phyloP scores from a whole-genome alignment of 2,888 invertebrate genomes.

The Polymixis lichenea region DNA sequence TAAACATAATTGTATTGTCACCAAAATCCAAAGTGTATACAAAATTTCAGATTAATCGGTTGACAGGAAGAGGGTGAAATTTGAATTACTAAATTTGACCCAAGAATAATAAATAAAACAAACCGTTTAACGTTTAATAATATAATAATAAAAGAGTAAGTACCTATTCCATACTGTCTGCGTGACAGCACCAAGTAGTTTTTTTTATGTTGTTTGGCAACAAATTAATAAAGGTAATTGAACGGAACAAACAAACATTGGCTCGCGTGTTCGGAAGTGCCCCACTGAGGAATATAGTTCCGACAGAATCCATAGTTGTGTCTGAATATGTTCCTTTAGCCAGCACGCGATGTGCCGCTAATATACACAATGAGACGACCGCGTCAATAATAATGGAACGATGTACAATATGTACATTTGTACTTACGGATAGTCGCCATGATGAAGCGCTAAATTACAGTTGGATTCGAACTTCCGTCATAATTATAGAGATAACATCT shows the following conservation, averaged over 20 bases:
- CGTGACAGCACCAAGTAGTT: background rate
- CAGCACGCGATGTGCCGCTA: constrained; percentile 54
- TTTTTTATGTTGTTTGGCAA: background rate
- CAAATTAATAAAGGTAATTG: constrained; percentile 8
- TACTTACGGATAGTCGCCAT: constrained; percentile 20
- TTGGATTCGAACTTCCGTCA: constrained; percentile 26
- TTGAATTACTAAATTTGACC: no score
- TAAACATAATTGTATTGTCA: no score
- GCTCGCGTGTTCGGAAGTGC: constrained; percentile 61
- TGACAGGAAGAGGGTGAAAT: no score
- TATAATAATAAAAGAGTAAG: no score
- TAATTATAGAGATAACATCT: constrained; percentile 38
- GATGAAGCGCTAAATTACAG: constrained; percentile 47
- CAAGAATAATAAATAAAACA: no score
- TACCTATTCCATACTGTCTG: background rate
- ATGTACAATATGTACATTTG: background rate
- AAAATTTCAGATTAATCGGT: no score
- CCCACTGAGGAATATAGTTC: constrained; percentile 39
- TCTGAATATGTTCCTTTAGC: constrained; percentile 54
- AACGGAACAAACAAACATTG: constrained; percentile 20
- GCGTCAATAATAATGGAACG: constrained; percentile 37
- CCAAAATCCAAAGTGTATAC: no score
- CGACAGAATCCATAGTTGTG: constrained; percentile 29
- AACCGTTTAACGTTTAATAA: no score
- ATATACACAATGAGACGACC: constrained; percentile 47